Base-by-base conservation (phyloP, 2,888 invertebrate genomes). In the Brenthis hecate region DNA sequence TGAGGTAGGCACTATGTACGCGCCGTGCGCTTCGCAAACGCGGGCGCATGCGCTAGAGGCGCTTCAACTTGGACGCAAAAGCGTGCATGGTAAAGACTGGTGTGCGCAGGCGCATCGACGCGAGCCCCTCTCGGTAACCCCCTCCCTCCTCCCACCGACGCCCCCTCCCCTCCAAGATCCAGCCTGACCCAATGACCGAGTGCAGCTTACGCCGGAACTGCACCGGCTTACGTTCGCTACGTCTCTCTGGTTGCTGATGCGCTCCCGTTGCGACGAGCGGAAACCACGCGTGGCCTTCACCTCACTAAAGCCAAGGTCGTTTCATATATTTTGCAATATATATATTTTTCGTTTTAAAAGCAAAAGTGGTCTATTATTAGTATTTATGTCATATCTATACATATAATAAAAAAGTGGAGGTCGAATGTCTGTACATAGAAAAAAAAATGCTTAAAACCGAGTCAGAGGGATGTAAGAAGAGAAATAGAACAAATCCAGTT, bases 171-270 rank as follows among this genome's bases (percentile, higher is more conserved):
- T 77, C 83, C 81, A 84, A 81, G 84, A 81, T 81, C 72, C 36
- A 43, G 66, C 71, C 70, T 87, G 92, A 92, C 93, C 92, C 87
- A 93, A 85, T 93, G 92, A 92, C 93, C 91, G 86, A 90, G 83
- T 89, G 88, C 88, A 84, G 76, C 78, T 77, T 73, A 77, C 85
- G 82, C 87, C 91, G 91, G 91, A 91, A 89, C 89, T 91, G 91
- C 92, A 90, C 86, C 80, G 77, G 77, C 81, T 84, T 68, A 85
- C 85, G 50, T 58, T 50, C 28, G 50, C 28, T 48, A 60, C n/a
- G 85, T 86, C 85, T 86, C 83, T 86, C 11, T 43, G 36, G 36
- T 43, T 85, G 81, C 82, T 75, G 75, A 72, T 81, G 80, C 80
- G 86, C 86, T 87, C 88, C 89, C 85, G 86, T 85, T 87, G 85